phyloP scores from a whole-genome alignment of 2,113 vertebrate genomes.

The Hylia prasina region DNA sequence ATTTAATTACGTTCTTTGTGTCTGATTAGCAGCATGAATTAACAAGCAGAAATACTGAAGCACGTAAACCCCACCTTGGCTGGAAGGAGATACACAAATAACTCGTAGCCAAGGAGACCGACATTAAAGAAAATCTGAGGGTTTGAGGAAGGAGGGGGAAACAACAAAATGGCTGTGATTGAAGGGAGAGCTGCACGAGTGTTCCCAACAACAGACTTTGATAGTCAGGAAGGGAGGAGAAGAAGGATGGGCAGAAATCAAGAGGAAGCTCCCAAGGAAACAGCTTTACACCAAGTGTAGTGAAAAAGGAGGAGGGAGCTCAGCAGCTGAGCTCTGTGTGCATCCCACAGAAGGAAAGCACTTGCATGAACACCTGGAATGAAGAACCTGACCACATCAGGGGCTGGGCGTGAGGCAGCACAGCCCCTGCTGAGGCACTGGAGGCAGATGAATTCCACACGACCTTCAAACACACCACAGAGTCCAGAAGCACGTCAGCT shows the following conservation, averaged over 20 bases:
- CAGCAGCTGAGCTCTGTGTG: not conserved
- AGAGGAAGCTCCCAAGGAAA: not conserved
- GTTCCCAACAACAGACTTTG: not conserved
- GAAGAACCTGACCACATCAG: not conserved
- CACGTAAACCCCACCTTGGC: constrained; percentile 66
- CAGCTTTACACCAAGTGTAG: not conserved
- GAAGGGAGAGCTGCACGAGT: not conserved
- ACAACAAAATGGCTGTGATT: not conserved
- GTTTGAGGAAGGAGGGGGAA: not conserved
- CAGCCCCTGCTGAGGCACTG: not conserved
- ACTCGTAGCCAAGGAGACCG: constrained; percentile 9
- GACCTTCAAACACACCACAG: not conserved
- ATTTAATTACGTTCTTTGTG: constrained; percentile 59
- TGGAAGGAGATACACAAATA: constrained; percentile 61
- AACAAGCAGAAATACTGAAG: constrained; percentile 61
- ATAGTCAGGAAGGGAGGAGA: not conserved
- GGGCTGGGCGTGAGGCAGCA: not conserved
- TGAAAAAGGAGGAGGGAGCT: not conserved
- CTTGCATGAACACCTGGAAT: not conserved
- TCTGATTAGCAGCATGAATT: constrained; percentile 72
- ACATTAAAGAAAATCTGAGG: not conserved
- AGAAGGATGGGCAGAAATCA: not conserved
- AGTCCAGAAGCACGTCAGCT: not conserved
- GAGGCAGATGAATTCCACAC: not conserved
- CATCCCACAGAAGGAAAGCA: not conserved